These are phyloP conservation scores for Psix sp. DNA, from an alignment of 1,140 invertebrate species.

Conservation along the genomic window DNA sequence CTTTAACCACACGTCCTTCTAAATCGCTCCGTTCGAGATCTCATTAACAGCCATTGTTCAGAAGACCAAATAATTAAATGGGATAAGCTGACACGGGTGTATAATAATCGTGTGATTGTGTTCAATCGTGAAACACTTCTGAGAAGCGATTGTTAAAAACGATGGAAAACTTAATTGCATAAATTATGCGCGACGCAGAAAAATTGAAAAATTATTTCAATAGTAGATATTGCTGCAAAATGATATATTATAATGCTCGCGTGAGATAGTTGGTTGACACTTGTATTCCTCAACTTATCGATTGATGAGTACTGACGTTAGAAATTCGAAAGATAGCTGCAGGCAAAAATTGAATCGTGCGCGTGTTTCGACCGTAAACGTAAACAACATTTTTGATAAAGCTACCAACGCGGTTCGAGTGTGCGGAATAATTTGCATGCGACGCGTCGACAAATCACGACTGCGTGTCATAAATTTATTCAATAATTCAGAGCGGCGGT, in stretches of 20 bases:
- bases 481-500: slow-evolving; percentile 25
- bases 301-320: no score
- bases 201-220: slow-evolving; percentile 21
- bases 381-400: no score
- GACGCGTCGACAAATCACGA: not conserved
- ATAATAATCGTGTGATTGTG: slow-evolving; percentile 22
- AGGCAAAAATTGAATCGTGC: no score
- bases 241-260: no score
- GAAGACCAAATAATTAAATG: slow-evolving; percentile 24
- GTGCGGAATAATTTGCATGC: not conserved
- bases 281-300: no score
- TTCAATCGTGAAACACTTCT: slow-evolving; percentile 20
- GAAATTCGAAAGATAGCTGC: no score
- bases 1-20: slow-evolving; percentile 2
- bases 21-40: slow-evolving; percentile 2
- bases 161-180: slow-evolving; percentile 1
- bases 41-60: slow-evolving; percentile 23
- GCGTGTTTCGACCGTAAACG: no score
- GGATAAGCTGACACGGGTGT: slow-evolving; percentile 7
- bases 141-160: slow-evolving; percentile 8
- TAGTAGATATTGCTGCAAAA: no score
- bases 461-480: slow-evolving; percentile 26
- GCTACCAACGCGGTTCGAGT: no score
- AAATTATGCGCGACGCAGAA: slow-evolving; percentile 1
- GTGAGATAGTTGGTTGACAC: no score